Conservation (phyloP, 2,113 vertebrate genomes). For the Nerophis ophidion region DNA sequence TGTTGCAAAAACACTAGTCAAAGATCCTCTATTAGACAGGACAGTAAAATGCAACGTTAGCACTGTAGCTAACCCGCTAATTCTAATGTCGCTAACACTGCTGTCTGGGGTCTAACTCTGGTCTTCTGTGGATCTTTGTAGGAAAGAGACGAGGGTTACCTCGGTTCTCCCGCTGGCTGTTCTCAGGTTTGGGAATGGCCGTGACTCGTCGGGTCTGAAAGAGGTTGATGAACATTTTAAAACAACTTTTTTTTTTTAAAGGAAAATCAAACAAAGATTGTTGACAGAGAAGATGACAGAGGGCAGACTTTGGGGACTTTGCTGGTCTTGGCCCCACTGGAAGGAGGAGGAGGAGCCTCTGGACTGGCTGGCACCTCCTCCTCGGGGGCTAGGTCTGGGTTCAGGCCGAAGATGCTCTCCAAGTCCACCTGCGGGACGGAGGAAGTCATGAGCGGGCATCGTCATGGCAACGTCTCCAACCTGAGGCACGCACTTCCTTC, state of each 20-base stretch:
- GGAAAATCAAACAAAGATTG: not conserved
- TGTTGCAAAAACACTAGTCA: too few relatives aligned
- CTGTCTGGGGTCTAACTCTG: too few relatives aligned
- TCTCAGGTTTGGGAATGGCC: constrained; percentile 79
- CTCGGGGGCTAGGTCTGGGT: constrained; percentile 85
- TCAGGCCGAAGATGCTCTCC: constrained; percentile 93
- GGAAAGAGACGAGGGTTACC: constrained; percentile 60
- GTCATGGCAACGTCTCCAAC: not conserved
- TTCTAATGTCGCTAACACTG: too few relatives aligned
- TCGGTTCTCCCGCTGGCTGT: constrained; percentile 84
- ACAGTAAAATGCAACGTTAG: too few relatives aligned
- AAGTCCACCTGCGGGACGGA: constrained; percentile 71
- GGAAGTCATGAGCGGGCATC: not conserved
- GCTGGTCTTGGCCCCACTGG: constrained; percentile 80
- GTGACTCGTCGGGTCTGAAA: constrained; percentile 79
- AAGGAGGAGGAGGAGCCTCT: constrained; percentile 80
- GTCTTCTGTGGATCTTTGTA: too few relatives aligned
- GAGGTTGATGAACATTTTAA: too few relatives aligned
- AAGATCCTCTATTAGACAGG: too few relatives aligned
- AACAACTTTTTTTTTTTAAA: not conserved
- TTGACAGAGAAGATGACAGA: not conserved
- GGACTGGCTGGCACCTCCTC: constrained; percentile 85
- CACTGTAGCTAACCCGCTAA: too few relatives aligned
- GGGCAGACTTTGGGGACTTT: constrained; percentile 88
- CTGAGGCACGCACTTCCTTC: constrained; percentile 80